Conservation (phyloP, 2,888 invertebrate species). For the Papilio elwesi region DNA sequence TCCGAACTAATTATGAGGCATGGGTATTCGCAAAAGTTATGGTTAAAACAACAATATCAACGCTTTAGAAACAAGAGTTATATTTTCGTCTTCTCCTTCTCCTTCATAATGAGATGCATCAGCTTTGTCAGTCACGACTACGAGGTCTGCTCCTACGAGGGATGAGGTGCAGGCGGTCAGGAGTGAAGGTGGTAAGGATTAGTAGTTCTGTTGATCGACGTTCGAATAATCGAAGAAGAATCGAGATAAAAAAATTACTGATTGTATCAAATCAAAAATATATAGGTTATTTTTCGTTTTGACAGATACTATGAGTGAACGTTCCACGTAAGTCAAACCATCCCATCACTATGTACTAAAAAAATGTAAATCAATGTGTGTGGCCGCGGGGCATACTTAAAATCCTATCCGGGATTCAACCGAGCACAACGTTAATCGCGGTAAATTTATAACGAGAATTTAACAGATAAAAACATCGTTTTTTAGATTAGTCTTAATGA, state of each 20-base stretch:
- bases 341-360: constrained; percentile 43
- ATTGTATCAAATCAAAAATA: neutral
- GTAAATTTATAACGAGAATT: constrained; percentile 65
- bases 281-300: neutral
- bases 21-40: too few species aligned
- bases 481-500: constrained; percentile 66
- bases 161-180: too few species aligned
- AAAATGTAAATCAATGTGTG: constrained; percentile 65
- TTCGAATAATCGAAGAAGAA: too few species aligned
- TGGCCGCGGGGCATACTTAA: constrained; percentile 60
- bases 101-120: too few species aligned
- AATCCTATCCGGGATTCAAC: constrained; percentile 59
- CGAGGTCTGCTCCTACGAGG: too few species aligned
- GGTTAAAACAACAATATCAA: too few species aligned
- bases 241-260: neutral
- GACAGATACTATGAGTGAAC: neutral
- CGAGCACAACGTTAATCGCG: constrained; percentile 56
- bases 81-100: too few species aligned
- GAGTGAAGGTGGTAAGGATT: too few species aligned
- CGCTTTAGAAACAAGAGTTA: too few species aligned
- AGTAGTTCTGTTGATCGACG: too few species aligned
- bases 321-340: neutral
- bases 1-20: too few species aligned
- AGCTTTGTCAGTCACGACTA: too few species aligned
- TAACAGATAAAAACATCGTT: constrained; percentile 59